phyloP scores from a whole-genome alignment of 2,797 vertebrate genomes.

The Sandelia bainsii region DNA sequence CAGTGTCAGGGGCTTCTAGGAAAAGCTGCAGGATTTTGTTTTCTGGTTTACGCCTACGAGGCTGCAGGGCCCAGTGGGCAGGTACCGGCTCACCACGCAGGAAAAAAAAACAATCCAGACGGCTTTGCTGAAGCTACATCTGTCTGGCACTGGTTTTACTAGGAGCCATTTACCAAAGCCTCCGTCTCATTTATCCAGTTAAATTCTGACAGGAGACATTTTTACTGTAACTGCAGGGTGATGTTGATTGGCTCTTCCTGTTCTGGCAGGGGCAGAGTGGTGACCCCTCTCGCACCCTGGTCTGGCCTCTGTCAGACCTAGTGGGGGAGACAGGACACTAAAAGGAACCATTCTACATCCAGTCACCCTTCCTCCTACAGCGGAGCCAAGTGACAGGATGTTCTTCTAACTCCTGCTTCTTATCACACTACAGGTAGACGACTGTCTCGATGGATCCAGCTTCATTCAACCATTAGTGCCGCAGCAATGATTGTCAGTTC shows the following conservation, averaged over 20 bases:
- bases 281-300: constrained; percentile 52
- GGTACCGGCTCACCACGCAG: constrained; percentile 23
- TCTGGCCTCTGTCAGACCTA: constrained; percentile 60
- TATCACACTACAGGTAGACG: constrained; percentile 21
- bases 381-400: neutral
- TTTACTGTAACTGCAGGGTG: constrained; percentile 65
- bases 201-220: constrained; percentile 60
- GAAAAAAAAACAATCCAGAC: constrained; percentile 14
- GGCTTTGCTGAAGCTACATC: constrained; percentile 17
- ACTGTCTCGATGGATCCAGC: neutral
- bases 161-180: constrained; percentile 39
- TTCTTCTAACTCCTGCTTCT: constrained; percentile 20
- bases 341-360: constrained; percentile 34
- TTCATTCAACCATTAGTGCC: constrained; percentile 7
- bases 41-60: constrained; percentile 43
- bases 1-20: constrained; percentile 76
- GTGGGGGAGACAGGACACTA: constrained; percentile 38
- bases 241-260: constrained; percentile 69
- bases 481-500: neutral
- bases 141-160: constrained; percentile 38
- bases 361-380: constrained; percentile 30
- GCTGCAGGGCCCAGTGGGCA: constrained; percentile 26
- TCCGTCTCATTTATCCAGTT: constrained; percentile 58
- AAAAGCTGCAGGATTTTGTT: constrained; percentile 62
- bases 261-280: constrained; percentile 54